These are phyloP conservation scores for Lydus trimaculatus DNA, from an alignment of 2,888 invertebrate species.

Conservation along the genomic window DNA sequence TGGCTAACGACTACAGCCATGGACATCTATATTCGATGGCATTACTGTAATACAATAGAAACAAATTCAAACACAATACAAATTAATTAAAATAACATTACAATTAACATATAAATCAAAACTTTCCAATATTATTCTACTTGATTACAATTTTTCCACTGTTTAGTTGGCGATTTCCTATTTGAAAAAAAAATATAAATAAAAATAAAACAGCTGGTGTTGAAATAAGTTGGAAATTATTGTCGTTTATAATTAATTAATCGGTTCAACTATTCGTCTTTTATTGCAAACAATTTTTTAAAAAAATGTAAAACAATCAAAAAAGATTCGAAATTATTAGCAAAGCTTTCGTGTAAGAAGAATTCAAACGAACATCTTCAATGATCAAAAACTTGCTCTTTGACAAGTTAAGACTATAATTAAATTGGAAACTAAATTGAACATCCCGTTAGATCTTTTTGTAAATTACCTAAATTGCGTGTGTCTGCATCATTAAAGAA, in stretches of 20 bases:
- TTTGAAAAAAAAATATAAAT: too few species aligned
- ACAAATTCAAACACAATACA: slow-evolving; percentile 24
- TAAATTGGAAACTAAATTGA: neutral
- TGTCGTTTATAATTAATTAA: neutral
- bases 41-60: slow-evolving; percentile 63
- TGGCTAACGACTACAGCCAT: slow-evolving; percentile 73
- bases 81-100: neutral
- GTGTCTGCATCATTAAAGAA: neutral
- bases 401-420: neutral
- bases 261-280: too few species aligned
- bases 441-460: neutral
- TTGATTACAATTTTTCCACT: neutral
- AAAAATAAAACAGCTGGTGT: neutral
- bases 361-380: too few species aligned
- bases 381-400: too few species aligned
- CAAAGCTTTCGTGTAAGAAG: neutral
- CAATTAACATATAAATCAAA: neutral
- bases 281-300: too few species aligned
- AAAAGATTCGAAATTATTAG: neutral
- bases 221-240: too few species aligned
- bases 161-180: too few species aligned
- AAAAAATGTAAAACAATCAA: too few species aligned
- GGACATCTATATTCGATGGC: slow-evolving; percentile 67
- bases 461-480: neutral
- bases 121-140: slow-evolving; percentile 4